A percentile compares a stretch with the other conserved stretches of the same genome.
These are phyloP conservation scores for Baccha elongata DNA, from an alignment of 2,888 invertebrate genomes.

Conservation along the genomic window DNA sequence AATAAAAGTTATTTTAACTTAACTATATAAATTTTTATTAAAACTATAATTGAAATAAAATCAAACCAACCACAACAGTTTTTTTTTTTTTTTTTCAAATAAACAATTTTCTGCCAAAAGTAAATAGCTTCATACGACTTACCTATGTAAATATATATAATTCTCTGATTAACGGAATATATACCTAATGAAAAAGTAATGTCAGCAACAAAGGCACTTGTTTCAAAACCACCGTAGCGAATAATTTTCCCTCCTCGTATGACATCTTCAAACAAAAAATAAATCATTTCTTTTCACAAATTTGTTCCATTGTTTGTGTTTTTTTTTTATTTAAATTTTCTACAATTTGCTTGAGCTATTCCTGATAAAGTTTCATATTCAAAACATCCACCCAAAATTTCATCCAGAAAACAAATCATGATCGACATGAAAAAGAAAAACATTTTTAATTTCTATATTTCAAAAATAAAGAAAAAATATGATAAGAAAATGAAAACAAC, in stretches of 20 bases:
- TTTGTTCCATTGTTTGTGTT: neutral
- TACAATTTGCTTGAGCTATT: neutral
- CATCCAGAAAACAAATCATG: constrained; percentile 1
- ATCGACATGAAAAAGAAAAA: constrained; percentile 10
- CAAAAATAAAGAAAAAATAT: constrained; percentile 18
- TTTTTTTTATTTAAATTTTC: neutral
- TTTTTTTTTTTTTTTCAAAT: no score
- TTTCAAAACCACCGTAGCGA: no score
- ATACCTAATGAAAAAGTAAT: no score
- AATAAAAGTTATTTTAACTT: no score
- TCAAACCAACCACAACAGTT: no score
- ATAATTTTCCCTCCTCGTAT: neutral
- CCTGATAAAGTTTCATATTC: neutral
- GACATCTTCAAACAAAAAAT: neutral
- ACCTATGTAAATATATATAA: no score
- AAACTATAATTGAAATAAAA: no score
- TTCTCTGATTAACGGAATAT: no score
- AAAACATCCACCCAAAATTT: neutral
- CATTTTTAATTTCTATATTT: neutral
- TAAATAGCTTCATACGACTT: no score
- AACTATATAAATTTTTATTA: no score
- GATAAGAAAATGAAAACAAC: constrained; percentile 35
- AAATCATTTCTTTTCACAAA: neutral
- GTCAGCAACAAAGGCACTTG: no score
- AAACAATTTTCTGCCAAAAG: no score